A percentile compares a stretch with the other conserved stretches of the same genome.
phyloP scores from a whole-genome alignment of 2,113 vertebrate genomes.

The Oreotrochilus melanogaster region DNA sequence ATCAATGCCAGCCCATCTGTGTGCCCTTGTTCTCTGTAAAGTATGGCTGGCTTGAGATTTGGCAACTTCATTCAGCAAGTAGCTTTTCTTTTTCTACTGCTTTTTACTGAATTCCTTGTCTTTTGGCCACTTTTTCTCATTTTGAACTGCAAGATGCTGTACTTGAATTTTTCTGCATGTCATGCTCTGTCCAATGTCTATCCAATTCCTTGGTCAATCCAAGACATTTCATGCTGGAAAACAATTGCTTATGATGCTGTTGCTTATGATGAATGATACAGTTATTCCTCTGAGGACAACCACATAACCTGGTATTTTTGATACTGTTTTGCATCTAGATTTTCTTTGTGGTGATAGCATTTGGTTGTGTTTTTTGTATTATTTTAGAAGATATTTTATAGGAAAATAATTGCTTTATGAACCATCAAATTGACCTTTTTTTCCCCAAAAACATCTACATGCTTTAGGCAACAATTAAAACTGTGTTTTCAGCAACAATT shows the following conservation, averaged over 20 bases:
- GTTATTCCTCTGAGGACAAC: not conserved
- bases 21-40: not conserved
- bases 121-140: not conserved
- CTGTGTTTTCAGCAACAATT: slow-evolving; percentile 31
- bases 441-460: not conserved
- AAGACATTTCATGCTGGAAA: not conserved
- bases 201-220: not conserved
- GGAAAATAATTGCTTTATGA: slow-evolving; percentile 19
- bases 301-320: not conserved
- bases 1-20: not conserved
- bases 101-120: not conserved
- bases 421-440: not conserved
- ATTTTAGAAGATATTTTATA: slow-evolving; percentile 15
- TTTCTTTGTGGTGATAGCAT: not conserved
- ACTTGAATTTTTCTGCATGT: not conserved
- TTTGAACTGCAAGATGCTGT: not conserved
- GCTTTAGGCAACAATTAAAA: slow-evolving; percentile 8
- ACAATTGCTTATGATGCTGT: not conserved
- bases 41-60: not conserved
- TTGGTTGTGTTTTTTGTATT: not conserved
- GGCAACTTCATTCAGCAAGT: not conserved
- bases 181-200: not conserved
- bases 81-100: not conserved
- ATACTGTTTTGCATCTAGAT: not conserved
- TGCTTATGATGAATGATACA: not conserved